Evolutionary conservation across 2,888 invertebrate species (phyloP), one percentile per base, ranked within the genome.

Genomic region (Helicoverpa assulta): DNA sequence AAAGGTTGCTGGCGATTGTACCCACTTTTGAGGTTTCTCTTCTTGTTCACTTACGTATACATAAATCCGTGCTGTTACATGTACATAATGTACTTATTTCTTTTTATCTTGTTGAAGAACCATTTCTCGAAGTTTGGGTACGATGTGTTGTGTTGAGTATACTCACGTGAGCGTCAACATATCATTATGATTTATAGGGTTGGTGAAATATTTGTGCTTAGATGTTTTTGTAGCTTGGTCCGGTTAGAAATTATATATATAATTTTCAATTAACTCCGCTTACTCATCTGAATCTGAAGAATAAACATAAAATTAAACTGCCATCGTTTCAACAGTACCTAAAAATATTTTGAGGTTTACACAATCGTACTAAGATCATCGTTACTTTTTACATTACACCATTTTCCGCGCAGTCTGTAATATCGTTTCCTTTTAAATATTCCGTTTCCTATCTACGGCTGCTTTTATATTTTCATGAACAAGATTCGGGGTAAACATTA

Each of bases 401-500:
- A 52, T 29, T 67, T 60, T 51, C 33, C 54, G 29, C 37, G 19
- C 12, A 29, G n/a, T 6, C 21, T 70, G 50, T 58, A 67, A 52
- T 56, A 63, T 33, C 1, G 21, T 47, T 62, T 26, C 55, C 40
- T 68, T 68, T 65, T 26, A 66, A 54, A 68, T 70, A 75, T 80
- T 76, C 57, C 57, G 19, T 51, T 58, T 75, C 18, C 50, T 54
- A 62, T 65, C 61, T 72, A 21, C 37, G 19, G 18, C 8, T 40
- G 29, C 21, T 21, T 64, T 80, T 76, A 66, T 55, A 72, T 59
- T 80, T 80, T 69, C 80, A 76, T 67, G 81, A 63, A 56, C 52
- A 65, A 60, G 57, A 57, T 63, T 67, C 57, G 26, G 50, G 40
- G 61, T 62, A 72, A 80, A 80, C 80, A 68, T 63, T 68, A 64